These are phyloP conservation scores for Synergus itoensis DNA, from an alignment of 2,888 invertebrate species.

Conservation along the genomic window DNA sequence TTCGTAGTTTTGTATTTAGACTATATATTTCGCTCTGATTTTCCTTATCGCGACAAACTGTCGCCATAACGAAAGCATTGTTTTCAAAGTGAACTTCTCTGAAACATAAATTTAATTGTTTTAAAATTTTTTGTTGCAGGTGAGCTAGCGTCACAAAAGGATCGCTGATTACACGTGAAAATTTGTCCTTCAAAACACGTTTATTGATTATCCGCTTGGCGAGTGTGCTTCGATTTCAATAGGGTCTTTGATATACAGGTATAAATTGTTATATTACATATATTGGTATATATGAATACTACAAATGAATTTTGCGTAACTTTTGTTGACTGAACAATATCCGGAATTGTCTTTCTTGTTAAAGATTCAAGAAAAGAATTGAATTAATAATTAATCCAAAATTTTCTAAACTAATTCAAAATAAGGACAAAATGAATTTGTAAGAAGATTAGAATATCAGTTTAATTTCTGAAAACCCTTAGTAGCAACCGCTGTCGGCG, in stretches of 20 bases:
- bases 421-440: slow-evolving; percentile 14
- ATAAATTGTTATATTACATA: neutral
- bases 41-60: slow-evolving; percentile 17
- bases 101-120: neutral
- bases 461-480: neutral
- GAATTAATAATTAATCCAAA: too few relatives aligned
- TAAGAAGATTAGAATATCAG: neutral
- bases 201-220: slow-evolving; percentile 56
- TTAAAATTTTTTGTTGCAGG: slow-evolving; percentile 46
- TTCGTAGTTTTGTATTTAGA: slow-evolving; percentile 18
- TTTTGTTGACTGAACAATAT: too few relatives aligned
- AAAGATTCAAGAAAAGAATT: too few relatives aligned
- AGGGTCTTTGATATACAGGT: slow-evolving; percentile 7
- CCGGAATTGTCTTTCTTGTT: too few relatives aligned
- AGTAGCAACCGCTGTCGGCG: neutral
- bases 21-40: neutral
- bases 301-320: too few relatives aligned
- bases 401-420: too few relatives aligned
- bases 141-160: slow-evolving; percentile 45
- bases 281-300: too few relatives aligned
- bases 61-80: neutral
- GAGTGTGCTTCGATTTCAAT: neutral
- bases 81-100: neutral
- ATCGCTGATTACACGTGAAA: slow-evolving; percentile 51
- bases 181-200: slow-evolving; percentile 55